Evolutionary conservation across 2,113 vertebrate species (phyloP), one percentile per base, ranked within the genome.

Genomic region (Melozone crissalis): DNA sequence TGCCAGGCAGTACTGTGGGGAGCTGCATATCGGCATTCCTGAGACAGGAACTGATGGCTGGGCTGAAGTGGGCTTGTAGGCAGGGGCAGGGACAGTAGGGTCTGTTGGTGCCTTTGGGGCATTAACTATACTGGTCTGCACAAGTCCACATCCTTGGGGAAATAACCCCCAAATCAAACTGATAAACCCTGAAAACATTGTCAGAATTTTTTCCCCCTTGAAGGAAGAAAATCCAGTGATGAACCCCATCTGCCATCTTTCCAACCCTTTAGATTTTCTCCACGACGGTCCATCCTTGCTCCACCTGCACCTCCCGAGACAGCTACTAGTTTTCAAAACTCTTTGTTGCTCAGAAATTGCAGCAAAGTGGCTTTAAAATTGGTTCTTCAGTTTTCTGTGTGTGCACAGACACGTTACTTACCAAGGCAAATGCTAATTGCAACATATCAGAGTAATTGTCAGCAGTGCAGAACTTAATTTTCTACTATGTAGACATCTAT

Each of bases 381-480:
- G 26, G 15, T 44, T 69, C 22, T 72, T 76, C 26, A 15, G 13
- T 59, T 81, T 87, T 63, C 68, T 19, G 2, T 28, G 12, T 33
- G 10, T 39, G 41, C 15, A 44, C 8, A 33, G 16, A 21, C 17
- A 33, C 5, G 5, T 58, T 37, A 19, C 43, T 27, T 51, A 51
- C n/a, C 39, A 28, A 43, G 63, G 43, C 43, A 84, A 93, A 89
- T 14, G 23, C 51, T 81, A 74, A 62, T 39, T 75, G 26, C 21
- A 51, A 39, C 67, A 68, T 73, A 63, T 13, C 16, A 15, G 54
- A 63, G 30, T 43, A 71, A 85, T 52, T 83, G 37, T 69, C 71
- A 88, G 21, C 16, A 78, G 22, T 1, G 10, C 59, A 44, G 43
- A 95, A 85, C 67, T 67, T 92, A 28, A 79, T 91, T 95, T 94